Evolutionary conservation across 2,797 vertebrate species (phyloP).

Genomic region (Ambastaia sidthimunki): DNA sequence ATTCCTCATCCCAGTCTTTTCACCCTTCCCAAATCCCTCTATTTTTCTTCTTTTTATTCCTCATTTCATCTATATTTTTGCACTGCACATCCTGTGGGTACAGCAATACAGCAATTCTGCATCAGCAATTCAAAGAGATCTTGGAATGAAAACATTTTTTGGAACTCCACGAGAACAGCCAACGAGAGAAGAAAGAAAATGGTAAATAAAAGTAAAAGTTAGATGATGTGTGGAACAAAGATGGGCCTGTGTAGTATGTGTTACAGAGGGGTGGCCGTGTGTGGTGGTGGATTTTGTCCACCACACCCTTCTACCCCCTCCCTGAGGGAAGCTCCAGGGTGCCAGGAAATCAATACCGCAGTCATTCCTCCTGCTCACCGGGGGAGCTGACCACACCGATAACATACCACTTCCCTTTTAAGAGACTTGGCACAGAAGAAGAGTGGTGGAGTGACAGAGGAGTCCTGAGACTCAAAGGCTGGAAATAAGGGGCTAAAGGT

Average conservation of each 20-base stretch:
- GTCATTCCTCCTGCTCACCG: slow-evolving; percentile 51
- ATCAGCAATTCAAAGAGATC: slow-evolving; percentile 60
- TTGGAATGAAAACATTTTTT: slow-evolving; percentile 60
- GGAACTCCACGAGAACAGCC: slow-evolving; percentile 50
- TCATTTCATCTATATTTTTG: slow-evolving; percentile 26
- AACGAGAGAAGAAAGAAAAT: slow-evolving; percentile 50
- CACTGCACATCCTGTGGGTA: slow-evolving; percentile 59
- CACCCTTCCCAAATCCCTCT: no score
- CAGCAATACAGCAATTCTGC: slow-evolving; percentile 66
- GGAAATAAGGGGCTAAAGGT: slow-evolving; percentile 45
- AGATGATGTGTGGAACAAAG: slow-evolving; percentile 56
- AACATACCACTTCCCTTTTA: slow-evolving; percentile 70
- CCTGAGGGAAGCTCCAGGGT: slow-evolving; percentile 61
- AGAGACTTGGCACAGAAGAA: slow-evolving; percentile 66
- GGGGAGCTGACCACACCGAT: slow-evolving; percentile 51
- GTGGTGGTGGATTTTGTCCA: slow-evolving; percentile 71
- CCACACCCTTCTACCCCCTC: slow-evolving; percentile 55
- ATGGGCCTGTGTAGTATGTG: slow-evolving; percentile 48
- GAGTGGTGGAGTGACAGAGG: slow-evolving; percentile 58
- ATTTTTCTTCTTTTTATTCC: slow-evolving; percentile 42
- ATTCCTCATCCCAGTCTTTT: no score
- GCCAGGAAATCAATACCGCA: slow-evolving; percentile 72
- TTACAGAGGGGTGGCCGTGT: slow-evolving; percentile 64
- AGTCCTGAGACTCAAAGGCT: slow-evolving; percentile 48
- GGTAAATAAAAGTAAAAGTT: slow-evolving; percentile 51